phyloP scores from a whole-genome alignment of 2,113 vertebrate genomes.

The Australoheros scitulus region DNA sequence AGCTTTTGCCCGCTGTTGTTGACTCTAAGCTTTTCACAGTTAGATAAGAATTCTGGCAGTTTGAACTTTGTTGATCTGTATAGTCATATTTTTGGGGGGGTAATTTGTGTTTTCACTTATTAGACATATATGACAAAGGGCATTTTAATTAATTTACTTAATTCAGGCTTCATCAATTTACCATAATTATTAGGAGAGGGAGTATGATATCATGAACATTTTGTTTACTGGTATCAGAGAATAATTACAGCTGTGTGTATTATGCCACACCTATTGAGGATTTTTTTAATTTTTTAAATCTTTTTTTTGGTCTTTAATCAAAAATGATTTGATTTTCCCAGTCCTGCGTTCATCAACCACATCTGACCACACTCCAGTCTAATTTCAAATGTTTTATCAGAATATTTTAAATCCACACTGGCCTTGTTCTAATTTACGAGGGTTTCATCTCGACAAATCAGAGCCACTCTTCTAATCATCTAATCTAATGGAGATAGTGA shows the following conservation, averaged over 20 bases:
- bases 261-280: neutral
- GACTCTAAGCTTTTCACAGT: neutral
- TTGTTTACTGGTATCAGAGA: neutral
- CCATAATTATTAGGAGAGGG: neutral
- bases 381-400: neutral
- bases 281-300: no score
- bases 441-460: conserved; percentile 12
- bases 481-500: neutral
- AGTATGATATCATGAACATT: neutral
- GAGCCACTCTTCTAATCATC: conserved; percentile 12
- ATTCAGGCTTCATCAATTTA: neutral
- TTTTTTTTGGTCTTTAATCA: neutral
- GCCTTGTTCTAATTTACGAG: neutral
- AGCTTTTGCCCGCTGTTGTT: neutral
- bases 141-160: neutral
- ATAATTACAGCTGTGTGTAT: neutral
- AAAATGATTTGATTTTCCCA: neutral
- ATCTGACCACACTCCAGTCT: neutral
- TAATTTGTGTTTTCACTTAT: neutral
- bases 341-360: neutral
- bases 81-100: no score
- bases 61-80: neutral
- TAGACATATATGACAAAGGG: neutral
- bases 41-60: neutral
- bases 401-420: conserved; percentile 8